A percentile compares a stretch with the other conserved stretches of the same genome.
These are phyloP conservation scores for Mercenaria mercenaria DNA, from an alignment of 1,140 invertebrate species.

Conservation along the genomic window DNA sequence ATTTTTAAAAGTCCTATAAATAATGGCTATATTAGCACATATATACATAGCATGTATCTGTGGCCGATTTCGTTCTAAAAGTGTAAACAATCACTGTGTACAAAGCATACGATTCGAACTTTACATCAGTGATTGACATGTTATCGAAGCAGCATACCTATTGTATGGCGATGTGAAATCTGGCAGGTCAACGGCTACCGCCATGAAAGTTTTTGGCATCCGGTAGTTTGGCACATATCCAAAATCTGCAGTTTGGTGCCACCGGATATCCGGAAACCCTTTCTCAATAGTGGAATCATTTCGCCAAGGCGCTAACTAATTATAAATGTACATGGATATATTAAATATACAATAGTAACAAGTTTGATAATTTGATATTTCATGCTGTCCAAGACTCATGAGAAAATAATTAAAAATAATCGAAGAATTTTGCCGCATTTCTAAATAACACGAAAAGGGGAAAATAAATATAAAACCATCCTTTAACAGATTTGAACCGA, in stretches of 20 bases:
- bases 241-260: constrained; percentile 79
- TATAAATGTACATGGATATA: too few relatives aligned
- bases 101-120: too few relatives aligned
- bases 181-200: constrained; percentile 81
- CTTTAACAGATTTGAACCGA: too few relatives aligned
- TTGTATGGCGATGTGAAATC: constrained; percentile 78
- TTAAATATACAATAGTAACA: too few relatives aligned
- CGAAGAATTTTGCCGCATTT: too few relatives aligned
- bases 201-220: constrained; percentile 80
- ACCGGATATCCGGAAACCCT: constrained; percentile 78
- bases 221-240: constrained; percentile 78
- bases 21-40: too few relatives aligned
- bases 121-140: too few relatives aligned
- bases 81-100: too few relatives aligned
- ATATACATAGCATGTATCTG: too few relatives aligned
- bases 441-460: background rate
- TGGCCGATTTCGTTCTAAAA: too few relatives aligned
- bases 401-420: background rate
- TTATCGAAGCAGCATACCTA: constrained; percentile 53
- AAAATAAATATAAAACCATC: too few relatives aligned
- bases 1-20: too few relatives aligned
- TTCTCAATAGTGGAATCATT: constrained; percentile 52
- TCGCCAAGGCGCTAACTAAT: constrained; percentile 65
- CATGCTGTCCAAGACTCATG: background rate
- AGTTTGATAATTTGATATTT: background rate